These are phyloP conservation scores for Dendronephthya gigantea DNA, from an alignment of 64 coral and sea anemone genomes.

Conservation along the genomic window DNA sequence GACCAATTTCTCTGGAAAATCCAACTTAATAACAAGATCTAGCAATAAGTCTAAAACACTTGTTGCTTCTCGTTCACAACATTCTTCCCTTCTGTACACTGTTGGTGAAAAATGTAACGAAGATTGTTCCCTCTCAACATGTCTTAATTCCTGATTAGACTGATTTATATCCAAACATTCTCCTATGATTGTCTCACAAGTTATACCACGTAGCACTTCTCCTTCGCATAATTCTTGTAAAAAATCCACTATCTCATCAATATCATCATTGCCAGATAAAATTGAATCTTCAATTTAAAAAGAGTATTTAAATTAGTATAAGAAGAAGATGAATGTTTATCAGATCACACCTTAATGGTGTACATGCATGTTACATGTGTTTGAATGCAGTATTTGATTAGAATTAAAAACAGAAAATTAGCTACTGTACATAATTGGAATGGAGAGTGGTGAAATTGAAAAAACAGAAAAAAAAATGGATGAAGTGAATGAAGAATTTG, in stretches of 20 bases:
- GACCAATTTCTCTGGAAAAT: conserved; percentile 94
- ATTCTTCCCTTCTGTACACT: not conserved
- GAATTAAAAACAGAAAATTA: no score
- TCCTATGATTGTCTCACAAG: conserved; percentile 48
- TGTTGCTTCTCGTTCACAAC: not conserved
- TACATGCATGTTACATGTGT: no score
- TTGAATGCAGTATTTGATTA: no score
- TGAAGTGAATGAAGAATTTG: no score
- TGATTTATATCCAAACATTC: conserved; percentile 5
- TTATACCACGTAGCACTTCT: conserved; percentile 66
- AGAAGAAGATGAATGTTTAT: no score
- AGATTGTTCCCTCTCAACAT: not conserved
- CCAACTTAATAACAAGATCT: conserved; percentile 87
- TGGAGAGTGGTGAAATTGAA: no score
- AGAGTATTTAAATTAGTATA: not conserved
- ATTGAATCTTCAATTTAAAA: conserved; percentile 1
- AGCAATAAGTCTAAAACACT: conserved; percentile 74
- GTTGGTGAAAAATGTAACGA: not conserved
- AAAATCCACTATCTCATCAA: conserved; percentile 61
- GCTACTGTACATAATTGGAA: no score
- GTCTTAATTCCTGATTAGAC: not conserved
- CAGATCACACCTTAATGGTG: no score
- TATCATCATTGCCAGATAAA: conserved; percentile 36
- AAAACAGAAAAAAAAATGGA: no score
- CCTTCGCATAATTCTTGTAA: conserved; percentile 73